Conservation (phyloP, 2,113 vertebrate genomes). For the Microtus oregoni region DNA sequence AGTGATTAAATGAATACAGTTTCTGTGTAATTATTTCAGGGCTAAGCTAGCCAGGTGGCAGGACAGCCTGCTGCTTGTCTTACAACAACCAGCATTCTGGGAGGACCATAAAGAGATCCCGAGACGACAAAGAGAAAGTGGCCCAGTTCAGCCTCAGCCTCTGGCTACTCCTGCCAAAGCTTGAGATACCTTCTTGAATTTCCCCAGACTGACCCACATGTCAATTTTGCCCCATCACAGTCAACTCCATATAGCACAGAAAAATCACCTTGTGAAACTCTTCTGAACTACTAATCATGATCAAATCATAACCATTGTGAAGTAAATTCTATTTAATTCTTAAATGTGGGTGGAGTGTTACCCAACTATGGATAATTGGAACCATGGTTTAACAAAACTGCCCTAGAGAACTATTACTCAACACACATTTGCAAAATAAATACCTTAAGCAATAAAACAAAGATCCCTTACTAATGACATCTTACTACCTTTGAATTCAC, state of each 20-base stretch:
- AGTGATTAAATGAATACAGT: no score
- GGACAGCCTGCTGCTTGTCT: no score
- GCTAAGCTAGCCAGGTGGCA: no score
- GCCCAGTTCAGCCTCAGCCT: background rate
- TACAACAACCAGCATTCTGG: background rate
- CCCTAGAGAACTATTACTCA: background rate
- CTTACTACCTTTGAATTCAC: background rate
- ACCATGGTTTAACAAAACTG: background rate
- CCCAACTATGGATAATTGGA: background rate
- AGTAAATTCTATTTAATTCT: background rate
- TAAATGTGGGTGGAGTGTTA: background rate
- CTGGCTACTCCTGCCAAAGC: background rate
- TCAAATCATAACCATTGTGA: background rate
- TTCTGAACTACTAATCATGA: background rate
- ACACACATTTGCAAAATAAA: background rate
- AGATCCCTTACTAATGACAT: background rate
- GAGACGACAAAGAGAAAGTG: background rate
- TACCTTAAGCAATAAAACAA: slow-evolving; percentile 25
- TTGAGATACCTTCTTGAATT: background rate
- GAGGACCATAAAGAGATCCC: background rate
- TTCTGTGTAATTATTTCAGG: no score
- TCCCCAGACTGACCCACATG: background rate
- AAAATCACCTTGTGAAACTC: background rate
- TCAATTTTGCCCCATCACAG: background rate
- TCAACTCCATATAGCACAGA: background rate